Percentiles rank a stretch among this genome's conserved stretches.
phyloP scores from a whole-genome alignment of 2,888 invertebrate species.

The Drosophila parthenogenetica region DNA sequence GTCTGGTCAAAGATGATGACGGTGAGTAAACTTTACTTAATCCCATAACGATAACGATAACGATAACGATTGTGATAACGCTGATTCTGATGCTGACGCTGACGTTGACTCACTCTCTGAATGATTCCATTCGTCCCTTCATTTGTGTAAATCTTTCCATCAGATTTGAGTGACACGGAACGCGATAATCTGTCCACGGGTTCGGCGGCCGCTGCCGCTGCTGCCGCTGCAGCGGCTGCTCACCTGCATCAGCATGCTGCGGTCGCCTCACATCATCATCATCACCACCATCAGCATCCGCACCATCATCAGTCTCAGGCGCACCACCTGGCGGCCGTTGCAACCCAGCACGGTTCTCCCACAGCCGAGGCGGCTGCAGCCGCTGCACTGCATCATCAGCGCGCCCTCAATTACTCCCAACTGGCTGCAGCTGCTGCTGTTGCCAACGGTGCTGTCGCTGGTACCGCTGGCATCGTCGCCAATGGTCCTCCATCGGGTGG shows the following conservation, averaged over 20 bases:
- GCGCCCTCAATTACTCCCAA: slow-evolving; percentile 92
- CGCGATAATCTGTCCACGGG: slow-evolving; percentile 84
- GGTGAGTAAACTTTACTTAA: slow-evolving; percentile 82
- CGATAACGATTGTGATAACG: slow-evolving; percentile 21
- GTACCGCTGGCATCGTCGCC: slow-evolving; percentile 73
- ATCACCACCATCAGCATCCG: slow-evolving; percentile 32
- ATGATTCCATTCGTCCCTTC: slow-evolving; percentile 2
- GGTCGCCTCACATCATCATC: slow-evolving; percentile 61
- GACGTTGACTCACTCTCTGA: slow-evolving; percentile 17
- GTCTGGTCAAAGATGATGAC: slow-evolving; percentile 86
- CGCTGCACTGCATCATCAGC: slow-evolving; percentile 86
- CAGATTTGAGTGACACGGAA: slow-evolving; percentile 84
- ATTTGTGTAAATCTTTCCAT: slow-evolving; percentile 21
- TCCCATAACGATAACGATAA: slow-evolving; percentile 36
- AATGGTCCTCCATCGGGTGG: slow-evolving; percentile 70
- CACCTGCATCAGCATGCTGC: slow-evolving; percentile 77
- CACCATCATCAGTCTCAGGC: slow-evolving; percentile 40
- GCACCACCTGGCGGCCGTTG: slow-evolving; percentile 74
- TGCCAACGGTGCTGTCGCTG: slow-evolving; percentile 84
- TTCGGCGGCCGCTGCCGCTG: slow-evolving; percentile 76
- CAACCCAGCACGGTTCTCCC: slow-evolving; percentile 65
- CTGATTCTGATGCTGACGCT: slow-evolving; percentile 19
- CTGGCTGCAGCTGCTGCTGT: slow-evolving; percentile 89
- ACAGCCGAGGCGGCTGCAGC: slow-evolving; percentile 80
- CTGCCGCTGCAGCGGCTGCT: slow-evolving; percentile 71